Base-by-base conservation (phyloP, 2,797 vertebrate species). In the Cyprinella venusta region DNA sequence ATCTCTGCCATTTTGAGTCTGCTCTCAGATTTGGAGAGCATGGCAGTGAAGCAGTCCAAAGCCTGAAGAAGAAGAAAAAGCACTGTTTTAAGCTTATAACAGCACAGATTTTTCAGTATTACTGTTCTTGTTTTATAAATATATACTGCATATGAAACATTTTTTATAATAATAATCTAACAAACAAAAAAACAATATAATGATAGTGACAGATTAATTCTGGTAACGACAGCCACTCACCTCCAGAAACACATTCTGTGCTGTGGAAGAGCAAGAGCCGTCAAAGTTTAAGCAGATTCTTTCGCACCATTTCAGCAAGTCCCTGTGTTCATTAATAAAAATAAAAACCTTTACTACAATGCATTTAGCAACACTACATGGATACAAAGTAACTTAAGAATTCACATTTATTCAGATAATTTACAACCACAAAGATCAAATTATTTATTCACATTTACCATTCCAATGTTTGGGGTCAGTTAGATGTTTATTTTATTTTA, bases 241-340 rank as follows among this genome's bases (percentile, higher is more conserved):
- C 97, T 99, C 98, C 79, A 96, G 96, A 91, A 99, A 99, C 94
- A 99, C 95, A 74, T 92, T 94, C 77, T 97, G 92, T n/a, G 96
- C 94, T 33, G 96, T 94, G 76, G 93, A 89, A 30, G 96, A 90
- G 15, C 96, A 96, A 68, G 92, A 89, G 87, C 90, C 92, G 87
- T 97, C 94, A 36, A 98, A 98, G 90, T 93, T 94, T 86, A 92
- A 90, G 24, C 91, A 94, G 91, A 99, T 96, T 82, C 98, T 95
- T 86, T 97, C 96, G 79, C 97, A 99, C 98, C 98, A 99, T 79
- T 98, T 99, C 88, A 99, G 90, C 5, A 99, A 90, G 88, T 99
- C 98, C 91, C 98, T 99, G 89, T 18, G 54, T 18, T 10, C 26
- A 75, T n/a, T 42, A 56, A 15, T 63, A 7, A 30, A 50, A 13